phyloP scores from a whole-genome alignment of 2,113 vertebrate genomes.

The Brachyhypopomus gauderio region DNA sequence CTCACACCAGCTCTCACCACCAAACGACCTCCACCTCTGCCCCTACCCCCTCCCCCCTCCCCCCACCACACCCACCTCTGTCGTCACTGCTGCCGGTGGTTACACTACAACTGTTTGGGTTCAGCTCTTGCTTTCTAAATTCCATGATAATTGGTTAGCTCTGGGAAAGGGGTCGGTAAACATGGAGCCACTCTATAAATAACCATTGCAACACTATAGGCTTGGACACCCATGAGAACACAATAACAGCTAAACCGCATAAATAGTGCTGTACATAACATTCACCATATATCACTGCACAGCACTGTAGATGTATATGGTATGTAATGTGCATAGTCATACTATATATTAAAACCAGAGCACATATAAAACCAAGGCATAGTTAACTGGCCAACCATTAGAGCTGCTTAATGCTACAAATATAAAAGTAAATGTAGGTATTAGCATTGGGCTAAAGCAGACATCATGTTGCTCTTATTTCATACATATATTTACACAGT shows the following conservation, averaged over 20 bases:
- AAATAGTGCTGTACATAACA: not conserved
- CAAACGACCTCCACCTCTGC: too few relatives aligned
- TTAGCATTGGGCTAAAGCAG: not conserved
- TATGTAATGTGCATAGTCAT: not conserved
- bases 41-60: too few relatives aligned
- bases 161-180: conserved; percentile 67
- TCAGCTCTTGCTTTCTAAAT: conserved; percentile 76
- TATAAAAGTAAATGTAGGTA: not conserved
- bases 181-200: conserved; percentile 68
- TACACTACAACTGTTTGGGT: conserved; percentile 60
- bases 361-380: not conserved
- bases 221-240: not conserved
- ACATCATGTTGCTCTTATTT: not conserved
- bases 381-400: not conserved
- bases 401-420: too few relatives aligned
- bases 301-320: not conserved
- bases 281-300: not conserved
- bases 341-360: not conserved
- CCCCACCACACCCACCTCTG: too few relatives aligned
- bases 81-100: too few relatives aligned
- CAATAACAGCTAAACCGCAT: not conserved
- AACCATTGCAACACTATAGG: conserved; percentile 46
- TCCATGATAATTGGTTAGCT: conserved; percentile 76
- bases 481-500: too few relatives aligned
- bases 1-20: too few relatives aligned